Conservation (phyloP, 2,888 invertebrate genomes). For the Acleris holmiana region DNA sequence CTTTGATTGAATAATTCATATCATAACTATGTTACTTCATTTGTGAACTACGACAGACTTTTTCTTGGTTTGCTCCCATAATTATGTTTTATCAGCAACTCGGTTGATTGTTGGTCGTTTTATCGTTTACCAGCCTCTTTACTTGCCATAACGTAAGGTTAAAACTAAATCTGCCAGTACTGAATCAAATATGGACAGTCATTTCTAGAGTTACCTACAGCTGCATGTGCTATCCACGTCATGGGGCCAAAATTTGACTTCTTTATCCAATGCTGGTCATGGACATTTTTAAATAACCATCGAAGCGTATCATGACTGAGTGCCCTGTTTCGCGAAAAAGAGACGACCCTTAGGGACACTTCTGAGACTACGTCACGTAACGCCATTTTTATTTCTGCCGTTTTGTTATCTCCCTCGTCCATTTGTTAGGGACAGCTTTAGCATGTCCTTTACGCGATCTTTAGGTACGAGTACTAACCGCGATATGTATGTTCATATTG, state of each 20-base stretch:
- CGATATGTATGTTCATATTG: constrained; percentile 7
- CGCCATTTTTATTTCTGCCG: constrained; percentile 35
- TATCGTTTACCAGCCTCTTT: too few species aligned
- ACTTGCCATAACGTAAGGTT: too few species aligned
- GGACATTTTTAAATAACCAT: constrained; percentile 44
- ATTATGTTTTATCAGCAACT: too few species aligned
- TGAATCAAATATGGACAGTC: too few species aligned
- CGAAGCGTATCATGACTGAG: constrained; percentile 62
- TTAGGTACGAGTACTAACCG: constrained; percentile 17
- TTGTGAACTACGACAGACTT: too few species aligned
- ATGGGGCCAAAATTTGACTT: neutral
- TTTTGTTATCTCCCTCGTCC: constrained; percentile 32
- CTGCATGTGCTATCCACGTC: too few species aligned
- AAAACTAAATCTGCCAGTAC: too few species aligned
- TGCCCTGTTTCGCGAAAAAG: constrained; percentile 51
- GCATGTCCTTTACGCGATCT: constrained; percentile 26
- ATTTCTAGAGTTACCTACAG: too few species aligned
- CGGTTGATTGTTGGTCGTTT: too few species aligned
- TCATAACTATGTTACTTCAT: too few species aligned
- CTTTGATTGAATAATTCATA: too few species aligned
- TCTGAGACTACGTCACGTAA: constrained; percentile 38
- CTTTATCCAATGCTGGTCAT: neutral
- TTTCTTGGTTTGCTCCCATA: too few species aligned
- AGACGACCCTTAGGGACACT: constrained; percentile 38
- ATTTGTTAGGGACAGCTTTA: constrained; percentile 36